A percentile compares a stretch with the other conserved stretches of the same genome.
phyloP scores from a whole-genome alignment of 1,140 invertebrate genomes.

The Brevipalpus yothersi region DNA sequence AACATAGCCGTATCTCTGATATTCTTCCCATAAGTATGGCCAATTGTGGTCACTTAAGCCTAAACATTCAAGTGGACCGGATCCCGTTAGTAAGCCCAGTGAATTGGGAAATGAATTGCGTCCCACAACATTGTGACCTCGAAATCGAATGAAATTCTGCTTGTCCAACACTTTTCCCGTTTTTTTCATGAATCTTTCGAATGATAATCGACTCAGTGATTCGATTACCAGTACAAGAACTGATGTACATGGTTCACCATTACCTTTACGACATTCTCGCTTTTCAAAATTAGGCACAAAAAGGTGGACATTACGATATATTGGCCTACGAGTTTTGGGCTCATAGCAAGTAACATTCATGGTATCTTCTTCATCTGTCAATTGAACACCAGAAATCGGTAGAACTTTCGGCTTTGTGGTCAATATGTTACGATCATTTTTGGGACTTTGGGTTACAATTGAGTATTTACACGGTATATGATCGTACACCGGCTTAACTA shows the following conservation, averaged over 20 bases:
- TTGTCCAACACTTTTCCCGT: conserved; percentile 1
- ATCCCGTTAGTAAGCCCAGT: conserved; percentile 18
- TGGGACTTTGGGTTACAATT: too few relatives aligned
- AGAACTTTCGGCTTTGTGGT: not conserved
- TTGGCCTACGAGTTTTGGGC: not conserved
- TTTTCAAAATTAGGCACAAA: not conserved
- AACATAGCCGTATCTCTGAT: conserved; percentile 36
- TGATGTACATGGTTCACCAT: not conserved
- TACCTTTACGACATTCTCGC: too few relatives aligned
- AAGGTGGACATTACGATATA: not conserved
- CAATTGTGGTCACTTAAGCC: not conserved
- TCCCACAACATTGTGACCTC: conserved; percentile 20
- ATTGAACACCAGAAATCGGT: not conserved
- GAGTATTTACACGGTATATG: too few relatives aligned
- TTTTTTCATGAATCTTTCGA: conserved; percentile 3
- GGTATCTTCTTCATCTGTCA: not conserved
- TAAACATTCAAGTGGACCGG: not conserved
- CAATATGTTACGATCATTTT: too few relatives aligned
- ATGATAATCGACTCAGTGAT: conserved; percentile 3
- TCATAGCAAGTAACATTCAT: not conserved
- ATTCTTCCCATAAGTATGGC: conserved; percentile 16
- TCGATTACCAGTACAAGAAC: conserved; percentile 7
- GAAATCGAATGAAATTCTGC: conserved; percentile 27
- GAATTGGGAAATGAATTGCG: conserved; percentile 24
- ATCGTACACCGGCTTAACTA: too few relatives aligned